A percentile compares a stretch with the other conserved stretches of the same genome.
phyloP scores from a whole-genome alignment of 2,797 vertebrate species.

The Gephyroberyx darwinii region DNA sequence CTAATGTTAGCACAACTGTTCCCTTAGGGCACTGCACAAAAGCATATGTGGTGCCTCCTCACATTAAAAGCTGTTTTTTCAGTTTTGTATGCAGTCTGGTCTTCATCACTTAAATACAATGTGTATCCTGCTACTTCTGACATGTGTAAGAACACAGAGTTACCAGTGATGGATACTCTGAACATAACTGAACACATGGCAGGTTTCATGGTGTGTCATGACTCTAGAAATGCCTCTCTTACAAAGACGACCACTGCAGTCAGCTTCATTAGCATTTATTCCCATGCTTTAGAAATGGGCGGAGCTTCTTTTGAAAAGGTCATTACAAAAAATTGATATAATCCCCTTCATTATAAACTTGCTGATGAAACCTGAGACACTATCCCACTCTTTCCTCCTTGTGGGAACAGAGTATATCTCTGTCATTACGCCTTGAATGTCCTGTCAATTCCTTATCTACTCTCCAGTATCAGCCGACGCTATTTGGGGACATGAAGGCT shows the following conservation, averaged over 20 bases:
- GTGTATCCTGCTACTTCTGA: neutral
- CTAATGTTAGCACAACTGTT: constrained; percentile 55
- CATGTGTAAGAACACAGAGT: neutral
- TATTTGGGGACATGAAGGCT: constrained; percentile 56
- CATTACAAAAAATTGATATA: constrained; percentile 53
- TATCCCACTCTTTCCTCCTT: constrained; percentile 35
- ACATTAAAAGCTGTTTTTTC: constrained; percentile 34
- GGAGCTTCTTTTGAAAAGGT: constrained; percentile 62
- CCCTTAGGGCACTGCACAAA: constrained; percentile 45
- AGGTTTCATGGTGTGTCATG: constrained; percentile 20
- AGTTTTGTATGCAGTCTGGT: constrained; percentile 39
- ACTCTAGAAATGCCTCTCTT: constrained; percentile 17
- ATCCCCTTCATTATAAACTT: constrained; percentile 60
- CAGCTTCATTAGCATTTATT: constrained; percentile 56
- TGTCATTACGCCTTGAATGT: constrained; percentile 44
- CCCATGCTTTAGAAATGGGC: constrained; percentile 38
- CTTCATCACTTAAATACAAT: constrained; percentile 6
- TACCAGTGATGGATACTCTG: constrained; percentile 38
- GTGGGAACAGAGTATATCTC: constrained; percentile 45
- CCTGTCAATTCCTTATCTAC: constrained; percentile 54
- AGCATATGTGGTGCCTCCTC: constrained; percentile 50
- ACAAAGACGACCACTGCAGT: constrained; percentile 31
- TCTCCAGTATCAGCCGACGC: constrained; percentile 38
- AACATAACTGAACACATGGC: constrained; percentile 36
- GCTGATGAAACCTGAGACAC: constrained; percentile 54